A percentile compares a stretch with the other conserved stretches of the same genome.
Conservation (phyloP, 2,113 vertebrate genomes). For the Petaurus breviceps region DNA sequence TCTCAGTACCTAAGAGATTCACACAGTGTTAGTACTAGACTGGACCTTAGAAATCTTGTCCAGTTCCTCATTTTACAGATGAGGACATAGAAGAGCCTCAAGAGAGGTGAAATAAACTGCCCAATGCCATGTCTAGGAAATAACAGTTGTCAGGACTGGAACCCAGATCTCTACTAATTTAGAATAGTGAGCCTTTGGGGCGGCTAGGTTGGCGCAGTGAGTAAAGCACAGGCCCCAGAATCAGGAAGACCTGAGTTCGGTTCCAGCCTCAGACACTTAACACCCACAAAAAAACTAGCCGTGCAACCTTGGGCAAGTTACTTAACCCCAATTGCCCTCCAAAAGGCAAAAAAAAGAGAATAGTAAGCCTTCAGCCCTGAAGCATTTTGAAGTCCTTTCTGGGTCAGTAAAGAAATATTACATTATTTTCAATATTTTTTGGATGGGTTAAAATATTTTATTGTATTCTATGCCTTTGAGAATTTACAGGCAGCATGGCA, state of each 20-base stretch:
- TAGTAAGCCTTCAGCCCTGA: neutral
- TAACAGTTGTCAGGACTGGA: neutral
- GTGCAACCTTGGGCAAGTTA: too few relatives aligned
- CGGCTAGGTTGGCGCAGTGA: too few relatives aligned
- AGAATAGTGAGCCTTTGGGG: neutral
- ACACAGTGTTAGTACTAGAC: neutral
- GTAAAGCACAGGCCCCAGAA: too few relatives aligned
- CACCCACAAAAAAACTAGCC: too few relatives aligned
- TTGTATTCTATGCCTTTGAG: neutral
- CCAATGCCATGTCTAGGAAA: neutral
- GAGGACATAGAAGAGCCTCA: neutral
- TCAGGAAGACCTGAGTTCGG: too few relatives aligned
- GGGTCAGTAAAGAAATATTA: neutral
- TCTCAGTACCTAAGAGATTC: neutral
- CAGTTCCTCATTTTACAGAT: neutral
- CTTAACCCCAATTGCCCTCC: too few relatives aligned
- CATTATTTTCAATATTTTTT: neutral
- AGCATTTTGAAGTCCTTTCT: neutral
- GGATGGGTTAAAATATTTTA: neutral
- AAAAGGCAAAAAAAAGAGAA: too few relatives aligned
- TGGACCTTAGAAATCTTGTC: neutral
- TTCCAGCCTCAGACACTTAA: too few relatives aligned
- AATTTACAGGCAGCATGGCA: neutral
- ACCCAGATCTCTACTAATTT: neutral
- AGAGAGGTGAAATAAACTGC: neutral